These are phyloP conservation scores for Hemicordylus capensis DNA, from an alignment of 2,113 vertebrate genomes.

Conservation along the genomic window DNA sequence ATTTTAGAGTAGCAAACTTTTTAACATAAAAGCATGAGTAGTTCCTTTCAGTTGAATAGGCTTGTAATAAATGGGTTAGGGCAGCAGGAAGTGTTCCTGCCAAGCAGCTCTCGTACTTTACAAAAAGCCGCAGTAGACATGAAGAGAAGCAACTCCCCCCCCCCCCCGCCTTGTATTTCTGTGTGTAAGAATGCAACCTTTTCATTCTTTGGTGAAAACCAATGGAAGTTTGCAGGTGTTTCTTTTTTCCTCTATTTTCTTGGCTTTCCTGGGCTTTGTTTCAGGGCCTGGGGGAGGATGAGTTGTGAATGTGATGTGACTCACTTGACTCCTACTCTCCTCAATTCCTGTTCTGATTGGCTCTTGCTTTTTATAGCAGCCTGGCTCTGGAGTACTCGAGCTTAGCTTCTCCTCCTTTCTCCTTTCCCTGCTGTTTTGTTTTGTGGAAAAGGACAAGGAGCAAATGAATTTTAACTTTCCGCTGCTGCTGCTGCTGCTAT, in stretches of 20 bases:
- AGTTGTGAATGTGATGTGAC: slow-evolving; percentile 36
- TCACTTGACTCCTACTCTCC: slow-evolving; percentile 54
- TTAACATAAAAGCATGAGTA: slow-evolving; percentile 58
- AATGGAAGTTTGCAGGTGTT: slow-evolving; percentile 36
- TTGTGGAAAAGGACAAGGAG: slow-evolving; percentile 9
- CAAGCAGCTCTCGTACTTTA: slow-evolving; percentile 33
- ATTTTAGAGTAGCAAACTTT: neutral
- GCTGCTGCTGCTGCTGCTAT: slow-evolving; percentile 33
- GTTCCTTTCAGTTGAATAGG: slow-evolving; percentile 9
- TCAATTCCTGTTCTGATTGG: slow-evolving; percentile 35
- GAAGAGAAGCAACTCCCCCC: neutral
- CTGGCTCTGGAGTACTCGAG: slow-evolving; percentile 42
- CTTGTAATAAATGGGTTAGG: slow-evolving; percentile 44
- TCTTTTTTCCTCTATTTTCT: neutral
- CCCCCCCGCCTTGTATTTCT: slow-evolving; percentile 27
- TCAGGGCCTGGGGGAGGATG: slow-evolving; percentile 33
- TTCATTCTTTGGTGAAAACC: slow-evolving; percentile 22
- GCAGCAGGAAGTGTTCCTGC: slow-evolving; percentile 35
- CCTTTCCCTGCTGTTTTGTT: slow-evolving; percentile 35
- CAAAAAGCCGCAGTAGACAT: slow-evolving; percentile 22
- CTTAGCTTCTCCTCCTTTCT: neutral
- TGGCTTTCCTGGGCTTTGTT: slow-evolving; percentile 16
- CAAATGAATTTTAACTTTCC: slow-evolving; percentile 35
- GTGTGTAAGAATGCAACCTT: slow-evolving; percentile 20
- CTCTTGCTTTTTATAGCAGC: slow-evolving; percentile 22